Conservation (phyloP, 2,888 invertebrate genomes). For the Bugula neritina region DNA sequence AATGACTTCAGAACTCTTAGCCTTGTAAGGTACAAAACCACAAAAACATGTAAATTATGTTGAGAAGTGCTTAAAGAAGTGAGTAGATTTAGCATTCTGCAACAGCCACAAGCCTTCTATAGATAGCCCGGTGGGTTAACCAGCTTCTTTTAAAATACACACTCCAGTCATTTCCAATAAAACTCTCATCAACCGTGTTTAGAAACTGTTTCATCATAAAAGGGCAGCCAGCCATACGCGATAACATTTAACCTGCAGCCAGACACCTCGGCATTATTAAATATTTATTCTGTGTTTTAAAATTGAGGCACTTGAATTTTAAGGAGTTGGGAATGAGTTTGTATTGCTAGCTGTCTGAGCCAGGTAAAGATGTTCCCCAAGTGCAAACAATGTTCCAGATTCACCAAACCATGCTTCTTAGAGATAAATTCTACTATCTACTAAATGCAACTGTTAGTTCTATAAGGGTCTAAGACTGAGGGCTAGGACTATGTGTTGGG, state of each 20-base stretch:
- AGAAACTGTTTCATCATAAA: not conserved
- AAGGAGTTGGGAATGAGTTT: too few species aligned
- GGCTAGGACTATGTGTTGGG: too few species aligned
- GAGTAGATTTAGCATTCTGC: not conserved
- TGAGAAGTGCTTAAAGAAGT: not conserved
- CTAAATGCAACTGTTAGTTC: too few species aligned
- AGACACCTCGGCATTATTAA: not conserved
- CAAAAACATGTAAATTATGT: slow-evolving; percentile 22
- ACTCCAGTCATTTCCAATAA: not conserved
- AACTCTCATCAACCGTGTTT: slow-evolving; percentile 12
- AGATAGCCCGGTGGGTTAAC: slow-evolving; percentile 14
- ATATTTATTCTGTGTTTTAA: not conserved
- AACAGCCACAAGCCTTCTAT: not conserved
- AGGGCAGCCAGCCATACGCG: not conserved
- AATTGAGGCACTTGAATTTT: too few species aligned
- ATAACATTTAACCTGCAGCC: not conserved
- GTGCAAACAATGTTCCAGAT: too few species aligned
- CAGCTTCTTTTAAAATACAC: not conserved
- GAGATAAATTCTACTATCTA: too few species aligned
- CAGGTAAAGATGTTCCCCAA: too few species aligned
- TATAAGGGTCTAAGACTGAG: too few species aligned
- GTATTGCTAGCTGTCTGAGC: too few species aligned
- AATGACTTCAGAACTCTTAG: not conserved
- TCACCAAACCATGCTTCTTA: too few species aligned
- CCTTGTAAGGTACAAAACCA: slow-evolving; percentile 19